phyloP scores from a whole-genome alignment of 2,797 vertebrate genomes.

The Hozukius guyotensis region DNA sequence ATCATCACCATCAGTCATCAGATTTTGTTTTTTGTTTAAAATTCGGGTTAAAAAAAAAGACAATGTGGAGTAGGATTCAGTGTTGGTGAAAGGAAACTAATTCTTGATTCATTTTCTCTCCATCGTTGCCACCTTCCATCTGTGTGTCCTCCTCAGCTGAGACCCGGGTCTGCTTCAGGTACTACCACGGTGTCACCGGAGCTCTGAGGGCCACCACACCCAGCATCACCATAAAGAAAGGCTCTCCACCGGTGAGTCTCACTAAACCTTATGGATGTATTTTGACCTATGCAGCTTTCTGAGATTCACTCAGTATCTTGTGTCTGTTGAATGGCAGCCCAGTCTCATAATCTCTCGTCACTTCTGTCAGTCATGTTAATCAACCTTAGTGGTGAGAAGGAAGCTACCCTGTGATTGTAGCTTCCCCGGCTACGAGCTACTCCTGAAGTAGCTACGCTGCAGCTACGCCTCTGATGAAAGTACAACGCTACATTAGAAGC shows the following conservation, averaged over 20 bases:
- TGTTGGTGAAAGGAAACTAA: background rate
- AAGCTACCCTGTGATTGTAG: background rate
- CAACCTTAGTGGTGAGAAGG: background rate
- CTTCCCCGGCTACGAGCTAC: background rate
- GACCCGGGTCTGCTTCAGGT: slow-evolving; percentile 98
- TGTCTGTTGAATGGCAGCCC: background rate
- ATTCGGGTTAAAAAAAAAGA: too few species aligned
- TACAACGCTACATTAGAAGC: background rate
- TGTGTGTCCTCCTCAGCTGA: slow-evolving; percentile 82
- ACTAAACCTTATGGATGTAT: background rate
- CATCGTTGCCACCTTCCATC: background rate
- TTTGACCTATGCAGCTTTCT: background rate
- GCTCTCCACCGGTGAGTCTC: slow-evolving; percentile 87
- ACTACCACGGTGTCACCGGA: slow-evolving; percentile 95
- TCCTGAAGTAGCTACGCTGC: background rate
- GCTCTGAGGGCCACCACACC: slow-evolving; percentile 93
- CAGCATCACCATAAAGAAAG: slow-evolving; percentile 92
- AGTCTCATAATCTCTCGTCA: background rate
- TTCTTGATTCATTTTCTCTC: background rate
- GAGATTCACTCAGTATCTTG: background rate
- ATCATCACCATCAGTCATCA: background rate
- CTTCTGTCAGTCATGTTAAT: background rate
- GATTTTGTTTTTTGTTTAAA: background rate
- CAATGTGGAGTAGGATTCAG: background rate
- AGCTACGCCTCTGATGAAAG: background rate